Base-by-base conservation (phyloP, 2,113 vertebrate species). In the Podiceps cristatus region DNA sequence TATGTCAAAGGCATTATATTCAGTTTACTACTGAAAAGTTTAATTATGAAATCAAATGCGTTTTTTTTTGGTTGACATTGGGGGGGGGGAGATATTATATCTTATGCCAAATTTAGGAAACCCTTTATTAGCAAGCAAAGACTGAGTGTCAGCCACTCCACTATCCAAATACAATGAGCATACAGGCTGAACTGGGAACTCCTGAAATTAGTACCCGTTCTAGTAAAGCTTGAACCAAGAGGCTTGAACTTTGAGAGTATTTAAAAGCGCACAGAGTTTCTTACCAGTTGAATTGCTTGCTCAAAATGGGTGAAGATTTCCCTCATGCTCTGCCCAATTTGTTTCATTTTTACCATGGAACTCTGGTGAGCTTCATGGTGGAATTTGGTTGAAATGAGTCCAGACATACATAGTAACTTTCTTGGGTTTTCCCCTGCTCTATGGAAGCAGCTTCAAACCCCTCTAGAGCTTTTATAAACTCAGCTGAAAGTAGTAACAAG, bases 401-500 rank as follows among this genome's bases (percentile, higher is more conserved):
- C 96, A 99, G 88, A 23, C 98, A 98, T n/a, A 99, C 97, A 9
- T 98, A 99, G 95, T 98, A 99, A 95, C 97, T 98, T 73, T 91
- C 93, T 12, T 92, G 9, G n/a, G 76, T 68, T 72, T 59, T 91
- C 71, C 42, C 88, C 75, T 90, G 18, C 47, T 95, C 66, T 42
- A 72, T 40, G 0, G 94, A 86, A 22, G 86, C 73, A 16, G 82
- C 19, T 35, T 96, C 91, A 15, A 81, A 56, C 10, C 58, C 92
- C 22, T 97, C 92, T 16, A 95, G 58, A 33, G 92, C 52, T 1
- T 91, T 72, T 75, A 97, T 88, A 7, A 98, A 68, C 44, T 42
- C 66, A 47, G 72, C 95, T 98, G 79, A 23, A 15, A 33, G 33
- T n/a, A 58, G 31, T 44, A 86, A 88, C 10, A 81, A 27, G 29